Evolutionary conservation across 2,888 invertebrate species (phyloP), one percentile per base, ranked within the genome.

Genomic region (Rosalia funebris): DNA sequence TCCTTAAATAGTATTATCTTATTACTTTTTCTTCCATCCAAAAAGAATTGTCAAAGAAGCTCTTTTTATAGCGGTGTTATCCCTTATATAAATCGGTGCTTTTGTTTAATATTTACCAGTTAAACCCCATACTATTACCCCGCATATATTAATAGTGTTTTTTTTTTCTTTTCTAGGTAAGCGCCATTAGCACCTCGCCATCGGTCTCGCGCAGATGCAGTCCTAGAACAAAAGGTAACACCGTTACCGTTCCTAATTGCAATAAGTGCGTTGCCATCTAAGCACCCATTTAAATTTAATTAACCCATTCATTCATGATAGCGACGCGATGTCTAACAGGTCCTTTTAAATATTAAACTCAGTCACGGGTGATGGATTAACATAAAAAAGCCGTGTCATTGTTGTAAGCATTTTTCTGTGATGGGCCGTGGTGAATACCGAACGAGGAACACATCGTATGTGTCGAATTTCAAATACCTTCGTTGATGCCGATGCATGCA

Each of bases 321-420:
- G 12, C 19, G 19, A 20, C 17, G 44, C 19, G 20, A 15, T 41
- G 41, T 44, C 11, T 20, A 19, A 44, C 37, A 39, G 20, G n/a
- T 2, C 50, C 9, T 50, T 7, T 50, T 50, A 19, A 50, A 50
- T 39, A 20, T 39, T 36, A 17, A 17, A 32, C 34, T 36, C 37
- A 37, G 10, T 37, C 50, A 36, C 19, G 39, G 20, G 17, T 39
- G 37, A 37, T 39, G 20, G 20, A 50, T 37, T 39, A 10, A 39
- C 39, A 37, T 20, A 50, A 50, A 37, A 12, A 20, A 11, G 14
- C 20, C n/a, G 14, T 50, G 50, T 50, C 19, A 25, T 39, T 50
- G 14, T 39, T 48, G 34, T 36, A 48, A 37, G 20, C 20, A 44
- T 44, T 44, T 20, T 44, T 44, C 17, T 44, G 12, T 20, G 4